phyloP scores from a whole-genome alignment of 1,140 invertebrate genomes.

The Drosophila tsacasi region DNA sequence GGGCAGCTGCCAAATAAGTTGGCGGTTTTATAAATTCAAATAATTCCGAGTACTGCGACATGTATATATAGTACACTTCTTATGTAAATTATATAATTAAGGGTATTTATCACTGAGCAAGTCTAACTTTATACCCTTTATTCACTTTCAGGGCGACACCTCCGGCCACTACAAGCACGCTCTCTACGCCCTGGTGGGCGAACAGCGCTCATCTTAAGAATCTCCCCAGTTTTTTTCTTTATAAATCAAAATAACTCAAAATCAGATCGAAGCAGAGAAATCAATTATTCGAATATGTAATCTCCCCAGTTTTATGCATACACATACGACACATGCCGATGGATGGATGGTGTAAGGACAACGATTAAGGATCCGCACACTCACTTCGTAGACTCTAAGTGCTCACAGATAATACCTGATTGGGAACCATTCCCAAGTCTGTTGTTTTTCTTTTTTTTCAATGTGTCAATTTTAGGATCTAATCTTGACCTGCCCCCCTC shows the following conservation, averaged over 20 bases:
- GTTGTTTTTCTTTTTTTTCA: neutral
- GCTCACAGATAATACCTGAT: constrained; percentile 35
- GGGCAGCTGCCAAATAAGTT: too few species aligned
- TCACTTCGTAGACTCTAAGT: constrained; percentile 21
- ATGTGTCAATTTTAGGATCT: constrained; percentile 13
- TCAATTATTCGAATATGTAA: constrained; percentile 41
- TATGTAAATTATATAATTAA: neutral
- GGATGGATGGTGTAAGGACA: too few species aligned
- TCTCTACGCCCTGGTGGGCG: constrained; percentile 80
- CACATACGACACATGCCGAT: constrained; percentile 22
- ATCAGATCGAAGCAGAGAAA: constrained; percentile 13
- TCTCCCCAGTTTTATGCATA: constrained; percentile 2
- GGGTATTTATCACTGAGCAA: neutral
- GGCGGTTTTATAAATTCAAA: too few species aligned
- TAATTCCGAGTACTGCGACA: too few species aligned
- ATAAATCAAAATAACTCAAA: constrained; percentile 16
- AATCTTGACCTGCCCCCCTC: neutral
- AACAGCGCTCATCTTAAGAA: constrained; percentile 82
- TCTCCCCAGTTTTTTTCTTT: constrained; percentile 8
- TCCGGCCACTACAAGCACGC: constrained; percentile 85
- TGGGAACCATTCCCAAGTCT: neutral
- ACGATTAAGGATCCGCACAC: neutral
- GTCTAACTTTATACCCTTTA: neutral
- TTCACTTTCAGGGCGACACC: constrained; percentile 72
- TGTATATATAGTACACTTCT: too few species aligned